phyloP scores from a whole-genome alignment of 2,888 invertebrate species.

The Eilema griseolum region DNA sequence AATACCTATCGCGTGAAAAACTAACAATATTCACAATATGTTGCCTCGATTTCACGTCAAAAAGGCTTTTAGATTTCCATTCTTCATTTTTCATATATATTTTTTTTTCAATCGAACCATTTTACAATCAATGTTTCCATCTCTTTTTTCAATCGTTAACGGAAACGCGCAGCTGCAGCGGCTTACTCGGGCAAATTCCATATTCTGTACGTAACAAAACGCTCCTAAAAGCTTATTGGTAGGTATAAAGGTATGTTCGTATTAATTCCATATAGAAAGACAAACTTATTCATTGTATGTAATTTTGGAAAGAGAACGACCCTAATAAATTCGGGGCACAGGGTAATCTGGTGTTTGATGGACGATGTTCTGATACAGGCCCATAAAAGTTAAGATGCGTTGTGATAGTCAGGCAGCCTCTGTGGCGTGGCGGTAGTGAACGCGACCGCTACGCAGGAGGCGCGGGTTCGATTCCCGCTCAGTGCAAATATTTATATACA shows the following conservation, averaged over 20 bases:
- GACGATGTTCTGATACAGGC: too few relatives aligned
- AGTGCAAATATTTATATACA: too few relatives aligned
- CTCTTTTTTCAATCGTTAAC: conserved; percentile 43
- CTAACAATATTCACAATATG: neutral
- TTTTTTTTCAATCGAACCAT: conserved; percentile 48
- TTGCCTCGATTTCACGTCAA: conserved; percentile 22
- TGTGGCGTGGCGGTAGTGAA: too few relatives aligned
- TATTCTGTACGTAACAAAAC: conserved; percentile 37
- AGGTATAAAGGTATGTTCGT: neutral
- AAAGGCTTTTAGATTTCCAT: conserved; percentile 42
- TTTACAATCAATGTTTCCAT: conserved; percentile 41
- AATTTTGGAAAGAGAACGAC: too few relatives aligned
- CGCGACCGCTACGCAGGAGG: too few relatives aligned
- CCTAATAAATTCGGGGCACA: too few relatives aligned
- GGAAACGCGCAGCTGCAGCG: conserved; percentile 36
- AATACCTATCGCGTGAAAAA: neutral
- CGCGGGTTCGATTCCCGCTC: too few relatives aligned
- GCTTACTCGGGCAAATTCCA: conserved; percentile 47
- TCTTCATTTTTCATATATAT: conserved; percentile 37
- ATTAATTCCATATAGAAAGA: neutral
- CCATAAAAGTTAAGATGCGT: too few relatives aligned
- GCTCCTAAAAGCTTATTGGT: conserved; percentile 20
- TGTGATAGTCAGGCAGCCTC: too few relatives aligned
- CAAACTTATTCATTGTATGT: too few relatives aligned
- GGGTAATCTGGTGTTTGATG: too few relatives aligned